Base-by-base conservation (phyloP, 2,113 vertebrate species). In the Neomonachus schauinslandi region DNA sequence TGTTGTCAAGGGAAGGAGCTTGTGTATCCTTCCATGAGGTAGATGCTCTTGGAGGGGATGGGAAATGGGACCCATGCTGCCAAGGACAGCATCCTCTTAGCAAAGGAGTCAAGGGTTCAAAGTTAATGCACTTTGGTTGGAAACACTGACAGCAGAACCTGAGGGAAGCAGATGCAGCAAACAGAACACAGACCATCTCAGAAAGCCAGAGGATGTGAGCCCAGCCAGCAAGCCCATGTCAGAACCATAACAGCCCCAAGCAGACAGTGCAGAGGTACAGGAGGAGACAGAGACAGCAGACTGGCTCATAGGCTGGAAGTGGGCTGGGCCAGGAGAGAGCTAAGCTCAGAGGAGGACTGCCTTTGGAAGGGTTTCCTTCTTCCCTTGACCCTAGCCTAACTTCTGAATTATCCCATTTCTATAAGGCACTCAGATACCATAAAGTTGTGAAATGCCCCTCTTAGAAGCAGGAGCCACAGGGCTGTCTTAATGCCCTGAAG, bases 21-120 rank as follows among this genome's bases (percentile, higher is more conserved):
- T 95, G 92, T 97, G 59, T 97, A 88, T 97, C 84, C 89, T 97
- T 97, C 96, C 97, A 94, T 97, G 97, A 98, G 84, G 94, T 95
- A 97, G 95, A 85, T 72, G 28, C 81, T 97, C 53, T 96, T 77
- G 85, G 46, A 97, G 24, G 79, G 88, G 84, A 19, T 63, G 87
- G 91, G 97, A 97, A 94, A 77, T 61, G 82, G 81, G 71, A 61
- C 46, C 36, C 65, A 22, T 36, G 39, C 51, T 79, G 63, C 94
- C 92, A 96, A 97, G 85, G 84, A 82, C 80, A 89, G 88, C 46
- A 96, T 96, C 92, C 67, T 95, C 53, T 93, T 76, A 91, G 97
- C 90, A 95, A 96, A 97, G 81, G 67, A 91, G 81, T 94, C 91
- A 94, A 87, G 65, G 94, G 95, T 97, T 98, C 97, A 97, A 94